These are phyloP conservation scores for Hemitrygon akajei DNA, from an alignment of 2,797 vertebrate species.

Conservation along the genomic window DNA sequence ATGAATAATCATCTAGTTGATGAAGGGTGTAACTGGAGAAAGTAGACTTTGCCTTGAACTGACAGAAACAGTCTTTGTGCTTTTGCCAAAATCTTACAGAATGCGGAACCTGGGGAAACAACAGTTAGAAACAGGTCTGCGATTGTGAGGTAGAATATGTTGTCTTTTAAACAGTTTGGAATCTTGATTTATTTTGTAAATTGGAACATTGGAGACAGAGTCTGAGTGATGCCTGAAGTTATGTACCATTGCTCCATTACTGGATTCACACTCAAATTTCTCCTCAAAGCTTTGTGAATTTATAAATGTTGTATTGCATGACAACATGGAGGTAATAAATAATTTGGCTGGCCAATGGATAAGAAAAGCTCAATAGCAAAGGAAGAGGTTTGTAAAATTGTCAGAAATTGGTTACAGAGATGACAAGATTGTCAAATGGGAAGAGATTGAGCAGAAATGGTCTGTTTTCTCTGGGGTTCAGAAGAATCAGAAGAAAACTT, in stretches of 20 bases:
- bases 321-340: not conserved
- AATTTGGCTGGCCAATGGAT: not conserved
- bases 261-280: not conserved
- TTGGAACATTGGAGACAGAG: not conserved
- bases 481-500: no score
- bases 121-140: not conserved
- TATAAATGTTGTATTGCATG: not conserved
- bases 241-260: not conserved
- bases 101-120: not conserved
- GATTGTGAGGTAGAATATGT: conserved; percentile 10
- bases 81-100: not conserved
- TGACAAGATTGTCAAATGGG: no score
- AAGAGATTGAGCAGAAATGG: no score
- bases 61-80: not conserved
- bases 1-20: no score
- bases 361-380: no score
- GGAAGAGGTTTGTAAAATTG: no score
- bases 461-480: no score
- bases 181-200: not conserved
- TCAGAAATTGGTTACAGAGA: no score
- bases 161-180: conserved; percentile 19
- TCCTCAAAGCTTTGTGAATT: not conserved
- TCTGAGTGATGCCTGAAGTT: not conserved
- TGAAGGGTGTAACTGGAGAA: no score
- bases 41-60: not conserved